Base-by-base conservation (phyloP, 2,113 vertebrate species). In the Etia nguti region DNA sequence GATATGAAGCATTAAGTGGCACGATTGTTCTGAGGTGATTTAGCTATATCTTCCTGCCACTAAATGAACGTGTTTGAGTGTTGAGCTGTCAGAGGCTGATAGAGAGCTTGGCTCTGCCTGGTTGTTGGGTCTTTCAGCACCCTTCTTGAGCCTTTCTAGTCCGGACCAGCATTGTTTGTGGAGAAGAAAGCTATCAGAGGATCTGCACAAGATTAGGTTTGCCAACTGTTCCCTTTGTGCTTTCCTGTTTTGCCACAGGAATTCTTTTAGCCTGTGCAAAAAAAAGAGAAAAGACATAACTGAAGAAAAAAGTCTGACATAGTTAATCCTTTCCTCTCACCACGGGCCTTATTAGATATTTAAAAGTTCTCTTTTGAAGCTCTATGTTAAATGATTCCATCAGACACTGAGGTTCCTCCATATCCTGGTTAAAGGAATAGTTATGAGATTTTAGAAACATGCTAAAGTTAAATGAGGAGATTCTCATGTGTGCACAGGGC, bases 231-330 rank as follows among this genome's bases (percentile, higher is more conserved):
- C 96, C 96, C 92, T 97, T 94, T 96, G 95, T 48, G 81, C 96
- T 97, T 97, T 98, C 97, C 97, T 97, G 97, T 97, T 98, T 97
- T 97, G 96, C 95, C 94, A 94, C 94, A 95, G 96, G 90, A 97
- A 97, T 97, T 97, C 96, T 98, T 97, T 96, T 83, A 90, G 95
- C 88, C 94, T 93, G 95, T 92, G 96, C 88, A 96, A 89, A 87
- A 62, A 77, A 65, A 82, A 59, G 54, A 86, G 56, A 65, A 81
- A 80, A 57, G 96, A 95, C 95, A 94, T 94, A 90, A 95, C 95
- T 95, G 95, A 95, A 93, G 94, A 95, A 96, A 94, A 94, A 95
- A 95, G 94, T 94, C 92, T 92, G 80, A 93, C 90, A 88, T 85
- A 52, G 94, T 97, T 97, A 98, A 97, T 97, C 92, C 95, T 93